These are phyloP conservation scores for Malurus alboscapulatus DNA, from an alignment of 2,113 vertebrate genomes.

Conservation along the genomic window DNA sequence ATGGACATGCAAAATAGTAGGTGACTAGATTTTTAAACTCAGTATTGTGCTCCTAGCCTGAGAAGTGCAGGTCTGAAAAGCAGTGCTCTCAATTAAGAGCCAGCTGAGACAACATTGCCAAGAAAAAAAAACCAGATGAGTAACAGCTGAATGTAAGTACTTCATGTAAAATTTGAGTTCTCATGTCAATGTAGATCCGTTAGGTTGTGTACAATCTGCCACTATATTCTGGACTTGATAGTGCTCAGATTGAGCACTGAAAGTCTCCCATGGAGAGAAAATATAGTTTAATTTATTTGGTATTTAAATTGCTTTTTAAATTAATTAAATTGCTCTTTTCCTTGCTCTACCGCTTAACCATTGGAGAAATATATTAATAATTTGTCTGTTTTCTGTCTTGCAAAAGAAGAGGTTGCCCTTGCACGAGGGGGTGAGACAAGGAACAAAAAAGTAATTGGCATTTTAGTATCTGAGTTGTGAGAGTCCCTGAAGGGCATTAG, in stretches of 20 bases:
- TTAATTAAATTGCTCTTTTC: background rate
- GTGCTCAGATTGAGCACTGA: background rate
- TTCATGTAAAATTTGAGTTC: background rate
- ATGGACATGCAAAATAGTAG: background rate
- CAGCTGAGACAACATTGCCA: background rate
- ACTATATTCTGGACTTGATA: background rate
- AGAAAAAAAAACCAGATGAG: background rate
- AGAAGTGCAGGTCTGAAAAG: background rate
- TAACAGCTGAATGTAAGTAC: background rate
- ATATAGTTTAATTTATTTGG: background rate
- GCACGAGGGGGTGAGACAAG: background rate
- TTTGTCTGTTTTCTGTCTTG: background rate
- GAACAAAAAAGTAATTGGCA: background rate
- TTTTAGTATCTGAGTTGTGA: background rate
- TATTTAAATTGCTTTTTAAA: background rate
- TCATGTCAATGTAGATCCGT: background rate
- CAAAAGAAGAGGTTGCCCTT: background rate
- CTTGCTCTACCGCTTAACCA: background rate
- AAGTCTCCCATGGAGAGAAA: background rate
- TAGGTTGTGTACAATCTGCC: background rate
- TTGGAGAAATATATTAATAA: background rate
- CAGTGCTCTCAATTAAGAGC: background rate
- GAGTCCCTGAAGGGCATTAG: background rate
- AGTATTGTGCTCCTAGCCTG: background rate
- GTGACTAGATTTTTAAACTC: background rate